These are phyloP conservation scores for Myxocyprinus asiaticus DNA, from an alignment of 2,113 vertebrate genomes.

Conservation along the genomic window DNA sequence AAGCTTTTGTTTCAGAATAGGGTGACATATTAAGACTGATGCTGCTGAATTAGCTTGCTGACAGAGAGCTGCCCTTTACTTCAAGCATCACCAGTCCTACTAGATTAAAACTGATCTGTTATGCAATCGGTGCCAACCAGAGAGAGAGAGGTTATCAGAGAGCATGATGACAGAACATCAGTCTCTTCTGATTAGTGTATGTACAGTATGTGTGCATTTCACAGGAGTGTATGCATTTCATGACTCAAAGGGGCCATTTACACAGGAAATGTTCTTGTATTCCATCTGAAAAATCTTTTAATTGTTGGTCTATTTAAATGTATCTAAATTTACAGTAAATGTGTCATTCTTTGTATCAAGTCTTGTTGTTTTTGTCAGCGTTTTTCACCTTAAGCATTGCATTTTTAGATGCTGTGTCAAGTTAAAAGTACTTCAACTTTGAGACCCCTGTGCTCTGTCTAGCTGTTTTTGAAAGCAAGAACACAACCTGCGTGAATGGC, in stretches of 20 bases:
- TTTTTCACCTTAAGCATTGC: no score
- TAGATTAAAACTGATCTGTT: constrained; percentile 31
- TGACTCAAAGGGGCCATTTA: background rate
- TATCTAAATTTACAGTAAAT: no score
- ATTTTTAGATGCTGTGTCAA: no score
- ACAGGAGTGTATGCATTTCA: background rate
- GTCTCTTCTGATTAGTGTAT: background rate
- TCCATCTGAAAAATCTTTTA: no score
- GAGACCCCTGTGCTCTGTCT: no score
- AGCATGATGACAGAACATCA: constrained; percentile 15
- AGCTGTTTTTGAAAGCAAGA: no score
- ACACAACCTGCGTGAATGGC: no score
- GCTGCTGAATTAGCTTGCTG: background rate
- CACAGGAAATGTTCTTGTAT: no score
- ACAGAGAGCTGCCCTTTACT: background rate
- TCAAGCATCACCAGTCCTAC: background rate
- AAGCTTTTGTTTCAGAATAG: background rate
- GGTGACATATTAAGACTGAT: background rate
- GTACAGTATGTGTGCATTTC: background rate
- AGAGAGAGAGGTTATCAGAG: background rate
- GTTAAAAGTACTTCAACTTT: no score
- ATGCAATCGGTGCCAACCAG: constrained; percentile 27
- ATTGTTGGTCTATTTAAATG: no score
- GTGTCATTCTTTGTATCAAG: no score
- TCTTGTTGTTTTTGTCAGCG: no score